Base-by-base conservation (phyloP, 2,888 invertebrate genomes). In the Melanophora roralis region DNA sequence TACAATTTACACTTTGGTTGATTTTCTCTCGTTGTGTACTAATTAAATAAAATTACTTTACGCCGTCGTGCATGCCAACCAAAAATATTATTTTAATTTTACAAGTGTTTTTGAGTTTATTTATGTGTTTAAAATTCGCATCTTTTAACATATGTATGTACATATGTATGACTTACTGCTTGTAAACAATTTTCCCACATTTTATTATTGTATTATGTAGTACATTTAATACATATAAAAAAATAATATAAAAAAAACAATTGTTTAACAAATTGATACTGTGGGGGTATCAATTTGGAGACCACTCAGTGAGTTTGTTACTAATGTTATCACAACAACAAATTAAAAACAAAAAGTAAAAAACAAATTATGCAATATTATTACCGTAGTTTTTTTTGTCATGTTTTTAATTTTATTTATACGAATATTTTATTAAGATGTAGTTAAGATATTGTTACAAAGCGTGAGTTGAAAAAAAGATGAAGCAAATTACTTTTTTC, bases 341-440 rank as follows among this genome's bases (percentile, higher is more conserved):
- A 34, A 0, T 16, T 16, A n/a, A 14, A 1, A 6, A 43, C 5
- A 1, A 12, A 62, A 45, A 27, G 36, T 19, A 32, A 19, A n/a
- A 21, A 45, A 72, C 27, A 55, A 21, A 59, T 74, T 74, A 74
- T 74, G 65, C 47, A 57, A 73, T 73, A 40, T 40, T 65, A 57
- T 34, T 49, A 49, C 32, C 19, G n/a, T 14, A 47, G 16, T 49
- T 14, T 34, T 57, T 55, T 32, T 57, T 27, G 27, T 59, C 53
- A 45, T 45, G 16, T 53, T 14, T 53, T 27, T 45, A 14, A 1
- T 16, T 27, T 12, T 67, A 27, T 67, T 53, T 43, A 16, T 53
- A 16, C 14, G 38, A 27, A n/a, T 34, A 7, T 64, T 34, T 34
- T 32, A 16, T 47, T 47, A 19, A 53, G 34, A 65, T 57, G 47